These are phyloP conservation scores for Drosophila vallismaia DNA, from an alignment of 2,888 invertebrate species.

Conservation along the genomic window DNA sequence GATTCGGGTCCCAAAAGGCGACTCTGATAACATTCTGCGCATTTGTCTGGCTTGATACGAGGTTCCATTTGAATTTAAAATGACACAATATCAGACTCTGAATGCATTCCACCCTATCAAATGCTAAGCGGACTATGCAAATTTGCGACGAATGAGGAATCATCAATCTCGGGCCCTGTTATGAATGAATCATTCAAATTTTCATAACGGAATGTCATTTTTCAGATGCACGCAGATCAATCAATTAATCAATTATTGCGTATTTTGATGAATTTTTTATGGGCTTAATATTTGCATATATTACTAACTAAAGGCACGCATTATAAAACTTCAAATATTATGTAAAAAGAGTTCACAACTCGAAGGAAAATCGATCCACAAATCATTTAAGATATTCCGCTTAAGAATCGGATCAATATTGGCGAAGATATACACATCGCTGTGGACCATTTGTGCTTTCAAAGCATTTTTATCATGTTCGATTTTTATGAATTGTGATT, in stretches of 20 bases:
- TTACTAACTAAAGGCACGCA: background rate
- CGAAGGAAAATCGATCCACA: no score
- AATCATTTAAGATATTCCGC: no score
- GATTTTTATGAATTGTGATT: no score
- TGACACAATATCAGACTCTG: background rate
- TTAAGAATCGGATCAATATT: no score
- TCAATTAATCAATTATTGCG: constrained; percentile 2
- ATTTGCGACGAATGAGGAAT: constrained; percentile 5
- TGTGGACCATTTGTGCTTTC: no score
- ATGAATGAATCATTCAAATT: constrained; percentile 13
- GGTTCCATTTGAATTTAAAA: constrained; percentile 5
- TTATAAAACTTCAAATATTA: no score
- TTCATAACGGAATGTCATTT: constrained; percentile 1
- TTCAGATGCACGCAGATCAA: constrained; percentile 6
- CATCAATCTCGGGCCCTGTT: constrained; percentile 9
- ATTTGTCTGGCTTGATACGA: constrained; percentile 12
- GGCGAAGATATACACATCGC: no score
- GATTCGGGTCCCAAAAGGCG: constrained; percentile 42
- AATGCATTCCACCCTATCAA: background rate
- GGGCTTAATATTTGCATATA: background rate
- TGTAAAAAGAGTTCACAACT: no score
- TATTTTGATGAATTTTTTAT: background rate
- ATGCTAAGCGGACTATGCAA: constrained; percentile 5
- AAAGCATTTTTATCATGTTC: no score
- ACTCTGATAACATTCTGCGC: constrained; percentile 45